Evolutionary conservation across 2,113 vertebrate genomes (phyloP), one percentile per base, ranked within the genome.

Genomic region (Salminus brasiliensis): DNA sequence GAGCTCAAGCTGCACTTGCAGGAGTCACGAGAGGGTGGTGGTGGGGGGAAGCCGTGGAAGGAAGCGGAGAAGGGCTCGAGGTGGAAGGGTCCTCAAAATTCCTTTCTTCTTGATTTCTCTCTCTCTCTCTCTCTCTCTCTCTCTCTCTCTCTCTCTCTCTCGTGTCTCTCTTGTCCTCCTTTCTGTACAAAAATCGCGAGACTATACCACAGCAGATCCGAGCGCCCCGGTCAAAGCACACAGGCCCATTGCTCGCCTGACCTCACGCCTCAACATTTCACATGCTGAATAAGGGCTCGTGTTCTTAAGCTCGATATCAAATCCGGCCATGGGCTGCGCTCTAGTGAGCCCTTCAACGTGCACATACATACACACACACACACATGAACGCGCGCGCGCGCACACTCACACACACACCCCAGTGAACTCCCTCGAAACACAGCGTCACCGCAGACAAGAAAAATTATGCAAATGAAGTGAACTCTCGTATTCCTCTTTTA

Each of bases 381-480:
- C 18, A 66, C 62, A 41, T n/a, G n/a, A 21, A 43, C 9, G 13
- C 18, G 13, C 68, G 88, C 89, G 60, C 47, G 72, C 43, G 62
- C 65, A 66, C 66, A 47, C 45, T 72, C 68, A 34, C 72, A 21
- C 71, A 47, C 55, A 81, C 66, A 81, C 45, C 41, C 78, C 88
- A 90, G 91, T 93, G 91, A 92, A 94, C 92, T 89, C 92, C 93
- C 93, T 93, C 90, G 92, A 94, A 93, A 93, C 88, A 89, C 80
- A 93, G 93, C 95, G 94, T 97, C 96, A 95, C 94, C 88, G 88
- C 93, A 95, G 94, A 96, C 95, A 95, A 95, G 94, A 95, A 95
- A 97, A 96, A 98, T 96, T 97, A 97, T 97, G 96, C 95, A 96
- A 98, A 99, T 98, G 90, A 95, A 89, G 89, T 82, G 85, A 92